Base-by-base conservation (phyloP, 1,140 invertebrate species). In the Liolophura sinensis region DNA sequence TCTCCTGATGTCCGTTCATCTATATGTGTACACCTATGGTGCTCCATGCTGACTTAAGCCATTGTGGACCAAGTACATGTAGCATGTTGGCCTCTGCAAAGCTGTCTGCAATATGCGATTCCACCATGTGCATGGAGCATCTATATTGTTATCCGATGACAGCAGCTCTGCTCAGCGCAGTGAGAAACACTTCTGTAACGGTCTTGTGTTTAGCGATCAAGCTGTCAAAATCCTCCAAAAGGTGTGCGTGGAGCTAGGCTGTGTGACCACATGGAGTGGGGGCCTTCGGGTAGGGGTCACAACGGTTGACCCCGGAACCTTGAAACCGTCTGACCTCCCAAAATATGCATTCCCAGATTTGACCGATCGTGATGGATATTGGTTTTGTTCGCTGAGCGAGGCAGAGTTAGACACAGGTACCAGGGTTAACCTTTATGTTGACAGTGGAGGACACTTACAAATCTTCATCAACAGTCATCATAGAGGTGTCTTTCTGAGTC, bases 241-340 rank as follows among this genome's bases (percentile, higher is more conserved):
- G 40, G 66, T 82, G 22, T 78, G 78, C 49, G 22, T 85, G 1
- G 74, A 83, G 56, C 55, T 85, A 27, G 71, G 69, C 1, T 73
- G 68, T 25, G 72, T 72, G 9, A 60, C 67, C 20, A 70, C 77
- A 62, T 85, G 84, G 84, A 84, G 78, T 59, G 84, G 84, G 11
- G 81, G 74, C 11, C 57, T 85, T n/a, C 70, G 84, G 9, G 62
- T 86, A 18, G 85, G 85, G 14, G 70, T 86, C 11, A 85, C 84
- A 3, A 59, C 76, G 0, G 54, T 76, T 18, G 77, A 85, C 70
- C 85, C 84, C 4, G 61, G 55, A 9, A 73, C 69, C 22, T 58
- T 83, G 15, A 58, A 57, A 5, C 57, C 59, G 11, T 62, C 63
- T 25, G 69, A 76, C 40, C 64, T 85, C 9, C 83, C 84, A 15